These are phyloP conservation scores for Pyrgilauda ruficollis DNA, from an alignment of 2,113 vertebrate genomes.

Conservation along the genomic window DNA sequence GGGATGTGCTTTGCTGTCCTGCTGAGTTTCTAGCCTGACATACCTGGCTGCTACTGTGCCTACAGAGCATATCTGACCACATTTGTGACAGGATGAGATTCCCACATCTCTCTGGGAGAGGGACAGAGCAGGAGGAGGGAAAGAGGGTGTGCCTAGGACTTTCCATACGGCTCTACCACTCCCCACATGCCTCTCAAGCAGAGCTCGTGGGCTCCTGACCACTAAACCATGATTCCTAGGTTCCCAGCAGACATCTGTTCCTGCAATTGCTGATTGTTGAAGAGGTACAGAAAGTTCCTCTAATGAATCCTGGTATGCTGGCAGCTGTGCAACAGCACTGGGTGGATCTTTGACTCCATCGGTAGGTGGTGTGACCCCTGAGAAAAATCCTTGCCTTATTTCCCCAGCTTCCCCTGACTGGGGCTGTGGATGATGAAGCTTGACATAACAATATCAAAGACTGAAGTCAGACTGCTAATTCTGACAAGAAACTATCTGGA, in stretches of 20 bases:
- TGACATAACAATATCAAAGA: background rate
- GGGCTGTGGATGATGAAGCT: background rate
- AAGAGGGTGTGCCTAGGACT: background rate
- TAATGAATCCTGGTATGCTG: background rate
- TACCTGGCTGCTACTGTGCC: background rate
- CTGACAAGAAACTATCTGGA: background rate
- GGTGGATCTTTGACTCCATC: background rate
- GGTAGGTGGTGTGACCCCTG: background rate
- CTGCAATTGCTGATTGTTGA: background rate
- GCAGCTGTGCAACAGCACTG: background rate
- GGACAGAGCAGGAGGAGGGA: background rate
- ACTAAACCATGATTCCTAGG: background rate
- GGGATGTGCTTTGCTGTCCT: background rate
- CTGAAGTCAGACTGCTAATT: background rate
- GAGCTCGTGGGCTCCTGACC: background rate
- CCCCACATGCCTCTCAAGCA: background rate
- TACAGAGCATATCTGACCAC: background rate
- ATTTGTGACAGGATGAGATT: background rate
- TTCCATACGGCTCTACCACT: background rate
- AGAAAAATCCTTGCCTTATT: background rate
- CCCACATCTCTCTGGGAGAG: background rate
- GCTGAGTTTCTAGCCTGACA: background rate
- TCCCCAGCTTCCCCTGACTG: background rate
- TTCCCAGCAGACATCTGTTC: background rate
- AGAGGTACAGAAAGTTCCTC: background rate